These are phyloP conservation scores for Pseudomyrmex dendroicus DNA, from an alignment of 1,140 invertebrate genomes.

Conservation along the genomic window DNA sequence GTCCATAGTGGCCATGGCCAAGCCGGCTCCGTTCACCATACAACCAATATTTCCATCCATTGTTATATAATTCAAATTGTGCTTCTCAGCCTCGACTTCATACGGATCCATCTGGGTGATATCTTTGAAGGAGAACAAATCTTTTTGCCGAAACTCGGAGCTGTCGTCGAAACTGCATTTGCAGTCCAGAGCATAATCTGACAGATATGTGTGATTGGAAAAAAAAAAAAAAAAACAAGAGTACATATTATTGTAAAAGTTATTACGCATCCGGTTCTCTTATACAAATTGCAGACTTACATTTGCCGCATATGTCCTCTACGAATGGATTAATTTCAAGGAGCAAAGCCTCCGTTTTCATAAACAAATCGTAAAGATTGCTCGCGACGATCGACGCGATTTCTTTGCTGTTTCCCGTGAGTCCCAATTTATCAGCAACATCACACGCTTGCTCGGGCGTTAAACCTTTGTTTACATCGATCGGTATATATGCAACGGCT, in stretches of 20 bases:
- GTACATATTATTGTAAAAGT: neutral
- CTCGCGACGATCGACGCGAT: conserved; percentile 92
- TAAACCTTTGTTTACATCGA: conserved; percentile 94
- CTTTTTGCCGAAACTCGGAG: conserved; percentile 96
- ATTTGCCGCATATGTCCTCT: conserved; percentile 94
- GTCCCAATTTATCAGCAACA: conserved; percentile 93
- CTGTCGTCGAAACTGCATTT: conserved; percentile 98
- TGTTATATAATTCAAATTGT: conserved; percentile 97
- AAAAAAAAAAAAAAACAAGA: conserved; percentile 36
- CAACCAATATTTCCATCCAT: conserved; percentile 95
- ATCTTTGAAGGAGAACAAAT: conserved; percentile 95
- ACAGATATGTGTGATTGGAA: neutral
- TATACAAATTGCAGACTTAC: conserved; percentile 85
- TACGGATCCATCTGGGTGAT: conserved; percentile 88
- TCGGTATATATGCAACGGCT: conserved; percentile 95
- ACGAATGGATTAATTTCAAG: conserved; percentile 99
- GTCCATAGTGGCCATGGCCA: conserved; percentile 99
- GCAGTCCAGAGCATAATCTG: conserved; percentile 97
- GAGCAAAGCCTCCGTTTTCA: conserved; percentile 95
- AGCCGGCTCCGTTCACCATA: conserved; percentile 97
- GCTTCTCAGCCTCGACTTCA: conserved; percentile 90
- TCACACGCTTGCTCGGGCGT: conserved; percentile 90
- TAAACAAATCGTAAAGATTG: conserved; percentile 95
- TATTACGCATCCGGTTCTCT: neutral
- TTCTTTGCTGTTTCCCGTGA: conserved; percentile 88